phyloP scores from a whole-genome alignment of 92 coral and sea anemone genomes.

The Meandrina meandrites region DNA sequence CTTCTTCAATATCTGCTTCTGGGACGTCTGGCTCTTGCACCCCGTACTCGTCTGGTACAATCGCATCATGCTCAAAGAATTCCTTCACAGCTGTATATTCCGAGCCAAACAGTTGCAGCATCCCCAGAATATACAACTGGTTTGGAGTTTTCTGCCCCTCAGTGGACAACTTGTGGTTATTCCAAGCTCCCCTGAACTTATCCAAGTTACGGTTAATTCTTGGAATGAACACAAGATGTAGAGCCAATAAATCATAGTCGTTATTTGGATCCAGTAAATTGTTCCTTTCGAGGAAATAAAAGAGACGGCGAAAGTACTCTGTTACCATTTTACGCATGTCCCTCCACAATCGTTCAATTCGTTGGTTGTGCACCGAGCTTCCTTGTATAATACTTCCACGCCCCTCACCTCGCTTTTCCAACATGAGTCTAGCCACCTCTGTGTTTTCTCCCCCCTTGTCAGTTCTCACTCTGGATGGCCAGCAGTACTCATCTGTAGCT shows the following conservation, averaged over 20 bases:
- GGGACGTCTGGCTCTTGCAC: slow-evolving; percentile 40
- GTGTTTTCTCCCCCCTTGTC: slow-evolving; percentile 61
- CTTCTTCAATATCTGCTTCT: too few relatives aligned
- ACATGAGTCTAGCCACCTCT: slow-evolving; percentile 33
- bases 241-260: slow-evolving; percentile 39
- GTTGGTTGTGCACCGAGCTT: slow-evolving; percentile 67
- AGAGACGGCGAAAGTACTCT: slow-evolving; percentile 38
- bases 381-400: slow-evolving; percentile 46
- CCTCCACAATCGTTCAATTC: slow-evolving; percentile 60
- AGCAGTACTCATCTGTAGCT: slow-evolving; percentile 44
- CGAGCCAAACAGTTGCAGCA: slow-evolving; percentile 27
- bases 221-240: slow-evolving; percentile 38
- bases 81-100: slow-evolving; percentile 47
- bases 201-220: slow-evolving; percentile 38
- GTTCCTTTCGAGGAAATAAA: slow-evolving; percentile 39
- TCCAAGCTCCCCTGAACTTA: slow-evolving; percentile 48
- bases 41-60: slow-evolving; percentile 13
- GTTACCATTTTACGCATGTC: slow-evolving; percentile 54
- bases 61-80: slow-evolving; percentile 34
- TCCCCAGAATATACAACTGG: slow-evolving; percentile 47
- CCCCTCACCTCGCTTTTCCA: slow-evolving; percentile 51
- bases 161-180: slow-evolving; percentile 52
- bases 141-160: slow-evolving; percentile 53
- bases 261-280: slow-evolving; percentile 33
- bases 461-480: slow-evolving; percentile 58